Conservation (phyloP, 1,140 invertebrate species). For the Vollenhovia emeryi region DNA sequence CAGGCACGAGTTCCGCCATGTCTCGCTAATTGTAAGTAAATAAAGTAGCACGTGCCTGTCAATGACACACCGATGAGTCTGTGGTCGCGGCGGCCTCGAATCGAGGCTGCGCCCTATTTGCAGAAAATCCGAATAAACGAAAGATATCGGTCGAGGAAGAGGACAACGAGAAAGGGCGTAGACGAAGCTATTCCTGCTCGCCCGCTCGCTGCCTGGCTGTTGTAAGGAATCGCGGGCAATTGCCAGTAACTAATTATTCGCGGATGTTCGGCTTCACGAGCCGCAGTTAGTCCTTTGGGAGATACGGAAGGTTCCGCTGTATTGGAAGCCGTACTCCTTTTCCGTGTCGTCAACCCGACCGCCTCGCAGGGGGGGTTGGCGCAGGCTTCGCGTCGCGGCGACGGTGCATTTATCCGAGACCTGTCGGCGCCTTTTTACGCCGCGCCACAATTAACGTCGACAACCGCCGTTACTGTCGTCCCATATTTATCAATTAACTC, state of each 20-base stretch:
- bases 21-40: too few relatives aligned
- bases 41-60: too few relatives aligned
- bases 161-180: background rate
- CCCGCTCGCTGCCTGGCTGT: background rate
- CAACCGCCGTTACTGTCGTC: background rate
- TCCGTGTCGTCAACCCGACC: slow-evolving; percentile 36
- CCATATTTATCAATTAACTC: slow-evolving; percentile 65
- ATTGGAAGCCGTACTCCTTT: slow-evolving; percentile 56
- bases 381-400: background rate
- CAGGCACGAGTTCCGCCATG: too few relatives aligned
- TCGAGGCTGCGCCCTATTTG: background rate
- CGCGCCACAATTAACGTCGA: slow-evolving; percentile 54
- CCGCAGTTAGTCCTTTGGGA: background rate
- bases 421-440: slow-evolving; percentile 64
- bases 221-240: slow-evolving; percentile 57
- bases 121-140: background rate
- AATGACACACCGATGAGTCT: too few relatives aligned
- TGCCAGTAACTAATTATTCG: slow-evolving; percentile 55
- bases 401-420: slow-evolving; percentile 56
- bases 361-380: background rate
- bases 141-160: background rate
- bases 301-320: slow-evolving; percentile 22
- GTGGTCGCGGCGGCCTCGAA: too few relatives aligned
- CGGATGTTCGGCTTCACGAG: slow-evolving; percentile 56
- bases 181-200: background rate